Percentiles rank a stretch among this genome's conserved stretches.
Evolutionary conservation across 64 coral and sea anemone genomes (phyloP).

Genomic region (Montipora capricornis): DNA sequence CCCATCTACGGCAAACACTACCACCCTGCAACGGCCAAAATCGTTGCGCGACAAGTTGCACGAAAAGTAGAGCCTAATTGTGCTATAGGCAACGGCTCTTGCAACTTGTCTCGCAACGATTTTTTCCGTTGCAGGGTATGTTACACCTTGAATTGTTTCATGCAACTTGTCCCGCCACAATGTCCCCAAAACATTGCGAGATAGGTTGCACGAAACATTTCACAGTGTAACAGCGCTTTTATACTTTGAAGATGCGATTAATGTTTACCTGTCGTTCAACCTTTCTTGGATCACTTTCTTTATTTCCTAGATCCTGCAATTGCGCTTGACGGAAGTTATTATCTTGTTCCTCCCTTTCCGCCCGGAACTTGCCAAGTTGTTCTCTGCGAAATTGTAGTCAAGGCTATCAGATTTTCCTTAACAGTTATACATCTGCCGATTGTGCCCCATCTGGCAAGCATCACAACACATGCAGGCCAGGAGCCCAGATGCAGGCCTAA

Average conservation of each 20-base stretch:
- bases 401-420: neutral
- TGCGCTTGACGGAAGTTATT: neutral
- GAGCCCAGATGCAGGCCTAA: too few species aligned
- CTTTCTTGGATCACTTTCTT: neutral
- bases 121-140: too few species aligned
- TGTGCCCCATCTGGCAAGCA: neutral
- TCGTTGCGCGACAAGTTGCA: too few species aligned
- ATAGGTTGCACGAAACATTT: too few species aligned
- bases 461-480: neutral
- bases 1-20: neutral
- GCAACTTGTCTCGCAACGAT: too few species aligned
- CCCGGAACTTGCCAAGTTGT: neutral
- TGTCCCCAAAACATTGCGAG: too few species aligned
- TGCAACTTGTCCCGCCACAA: too few species aligned
- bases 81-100: too few species aligned
- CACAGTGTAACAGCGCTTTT: too few species aligned
- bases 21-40: too few species aligned
- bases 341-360: neutral
- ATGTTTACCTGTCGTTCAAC: neutral
- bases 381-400: constrained; percentile 5
- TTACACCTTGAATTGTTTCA: too few species aligned
- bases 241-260: neutral
- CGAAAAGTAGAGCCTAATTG: too few species aligned
- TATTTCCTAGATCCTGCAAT: neutral
- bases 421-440: neutral